Conservation (phyloP, 2,888 invertebrate species). For the Drosophila prolongata region DNA sequence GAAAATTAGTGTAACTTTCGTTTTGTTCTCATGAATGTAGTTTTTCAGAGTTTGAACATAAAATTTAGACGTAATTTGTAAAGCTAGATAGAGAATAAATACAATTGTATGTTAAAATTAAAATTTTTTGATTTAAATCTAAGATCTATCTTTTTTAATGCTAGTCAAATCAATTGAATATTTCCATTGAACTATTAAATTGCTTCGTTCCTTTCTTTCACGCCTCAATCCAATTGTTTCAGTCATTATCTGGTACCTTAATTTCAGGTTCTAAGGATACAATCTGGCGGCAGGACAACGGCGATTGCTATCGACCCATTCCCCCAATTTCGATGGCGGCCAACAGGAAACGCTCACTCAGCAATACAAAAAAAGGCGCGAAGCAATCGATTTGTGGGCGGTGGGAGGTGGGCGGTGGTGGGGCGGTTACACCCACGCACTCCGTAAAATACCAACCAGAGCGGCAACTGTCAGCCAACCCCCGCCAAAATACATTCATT, state of each 20-base stretch:
- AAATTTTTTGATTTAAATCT: no score
- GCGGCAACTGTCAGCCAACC: conserved; percentile 19
- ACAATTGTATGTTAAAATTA: no score
- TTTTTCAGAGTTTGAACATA: no score
- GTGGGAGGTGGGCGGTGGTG: conserved; percentile 46
- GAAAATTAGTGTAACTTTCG: background rate
- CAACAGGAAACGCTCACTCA: conserved; percentile 69
- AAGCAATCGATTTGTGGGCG: conserved; percentile 81
- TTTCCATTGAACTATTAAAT: background rate
- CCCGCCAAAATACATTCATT: conserved; percentile 65
- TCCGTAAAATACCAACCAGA: conserved; percentile 16
- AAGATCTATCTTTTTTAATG: background rate
- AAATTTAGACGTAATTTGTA: no score
- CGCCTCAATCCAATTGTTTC: conserved; percentile 5
- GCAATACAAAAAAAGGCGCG: conserved; percentile 70
- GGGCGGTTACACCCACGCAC: conserved; percentile 12
- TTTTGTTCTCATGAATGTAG: background rate
- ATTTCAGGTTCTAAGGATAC: conserved; percentile 20
- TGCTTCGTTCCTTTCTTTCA: background rate
- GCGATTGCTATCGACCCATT: conserved; percentile 20
- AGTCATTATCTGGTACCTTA: conserved; percentile 16
- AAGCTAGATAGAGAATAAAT: no score
- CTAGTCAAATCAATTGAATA: background rate
- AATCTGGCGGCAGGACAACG: conserved; percentile 25
- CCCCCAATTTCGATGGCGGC: conserved; percentile 21